A percentile compares a stretch with the other conserved stretches of the same genome.
Conservation (phyloP, 2,888 invertebrate genomes). For the Sesamia inferens region DNA sequence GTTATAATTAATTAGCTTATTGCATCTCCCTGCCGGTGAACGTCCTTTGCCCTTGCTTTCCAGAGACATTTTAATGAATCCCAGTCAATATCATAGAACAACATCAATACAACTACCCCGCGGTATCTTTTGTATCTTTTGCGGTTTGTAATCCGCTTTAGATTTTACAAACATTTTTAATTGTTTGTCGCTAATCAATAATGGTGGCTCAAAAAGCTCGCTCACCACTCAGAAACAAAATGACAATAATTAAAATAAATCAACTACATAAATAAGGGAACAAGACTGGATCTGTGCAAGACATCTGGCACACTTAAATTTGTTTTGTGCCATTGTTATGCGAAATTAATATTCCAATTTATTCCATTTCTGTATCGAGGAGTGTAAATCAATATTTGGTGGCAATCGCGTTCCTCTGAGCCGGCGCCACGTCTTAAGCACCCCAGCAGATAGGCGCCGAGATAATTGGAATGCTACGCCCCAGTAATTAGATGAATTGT, state of each 20-base stretch:
- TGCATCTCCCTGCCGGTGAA: background rate
- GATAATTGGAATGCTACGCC: constrained; percentile 77
- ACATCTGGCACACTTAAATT: constrained; percentile 89
- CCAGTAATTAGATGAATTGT: constrained; percentile 72
- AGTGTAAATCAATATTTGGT: constrained; percentile 87
- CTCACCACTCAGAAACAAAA: constrained; percentile 64
- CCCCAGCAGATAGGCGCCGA: constrained; percentile 61
- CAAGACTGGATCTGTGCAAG: constrained; percentile 80
- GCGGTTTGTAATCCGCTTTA: background rate
- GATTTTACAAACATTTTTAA: background rate
- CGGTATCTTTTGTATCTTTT: constrained; percentile 8
- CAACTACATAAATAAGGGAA: constrained; percentile 81
- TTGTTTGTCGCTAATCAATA: constrained; percentile 9
- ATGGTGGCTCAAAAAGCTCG: constrained; percentile 16
- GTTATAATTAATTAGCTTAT: constrained; percentile 21
- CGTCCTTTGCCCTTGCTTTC: constrained; percentile 6
- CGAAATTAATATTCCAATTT: constrained; percentile 90
- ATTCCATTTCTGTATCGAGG: constrained; percentile 88
- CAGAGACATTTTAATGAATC: constrained; percentile 5
- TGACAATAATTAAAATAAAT: constrained; percentile 78
- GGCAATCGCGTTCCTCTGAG: constrained; percentile 75
- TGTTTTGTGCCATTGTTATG: constrained; percentile 88
- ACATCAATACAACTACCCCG: background rate
- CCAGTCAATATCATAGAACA: constrained; percentile 8
- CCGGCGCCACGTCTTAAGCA: constrained; percentile 61